These are phyloP conservation scores for Ara ararauna DNA, from an alignment of 2,797 vertebrate species.

Conservation along the genomic window DNA sequence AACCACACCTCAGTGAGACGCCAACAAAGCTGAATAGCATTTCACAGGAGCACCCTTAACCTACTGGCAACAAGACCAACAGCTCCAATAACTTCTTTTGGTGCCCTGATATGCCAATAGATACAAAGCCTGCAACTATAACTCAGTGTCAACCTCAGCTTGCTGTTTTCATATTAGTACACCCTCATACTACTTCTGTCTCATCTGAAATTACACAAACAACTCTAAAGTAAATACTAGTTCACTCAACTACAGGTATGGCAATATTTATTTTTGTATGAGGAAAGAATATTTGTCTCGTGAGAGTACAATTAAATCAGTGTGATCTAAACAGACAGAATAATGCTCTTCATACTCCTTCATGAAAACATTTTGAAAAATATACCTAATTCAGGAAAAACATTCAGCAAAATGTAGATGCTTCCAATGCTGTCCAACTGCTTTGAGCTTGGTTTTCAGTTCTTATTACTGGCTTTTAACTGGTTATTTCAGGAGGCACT, in stretches of 20 bases:
- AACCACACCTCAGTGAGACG: neutral
- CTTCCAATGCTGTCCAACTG: neutral
- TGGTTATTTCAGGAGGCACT: constrained; percentile 8
- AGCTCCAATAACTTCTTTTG: neutral
- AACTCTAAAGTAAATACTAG: neutral
- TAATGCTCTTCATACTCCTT: neutral
- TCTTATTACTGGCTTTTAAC: constrained; percentile 24
- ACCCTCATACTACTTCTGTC: neutral
- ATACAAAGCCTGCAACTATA: neutral
- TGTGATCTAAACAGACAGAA: neutral
- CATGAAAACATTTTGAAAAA: neutral
- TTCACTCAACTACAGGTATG: neutral
- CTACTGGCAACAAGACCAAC: neutral
- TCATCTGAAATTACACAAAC: neutral
- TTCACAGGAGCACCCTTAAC: neutral
- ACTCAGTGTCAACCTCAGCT: neutral
- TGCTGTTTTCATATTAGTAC: neutral
- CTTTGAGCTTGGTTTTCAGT: neutral
- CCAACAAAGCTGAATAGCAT: neutral
- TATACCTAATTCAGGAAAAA: neutral
- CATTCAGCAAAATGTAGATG: neutral
- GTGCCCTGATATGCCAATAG: neutral
- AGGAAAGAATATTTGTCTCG: neutral
- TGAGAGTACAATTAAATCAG: neutral
- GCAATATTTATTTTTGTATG: neutral